phyloP scores from a whole-genome alignment of 2,888 invertebrate species.

The Agrochola lota region DNA sequence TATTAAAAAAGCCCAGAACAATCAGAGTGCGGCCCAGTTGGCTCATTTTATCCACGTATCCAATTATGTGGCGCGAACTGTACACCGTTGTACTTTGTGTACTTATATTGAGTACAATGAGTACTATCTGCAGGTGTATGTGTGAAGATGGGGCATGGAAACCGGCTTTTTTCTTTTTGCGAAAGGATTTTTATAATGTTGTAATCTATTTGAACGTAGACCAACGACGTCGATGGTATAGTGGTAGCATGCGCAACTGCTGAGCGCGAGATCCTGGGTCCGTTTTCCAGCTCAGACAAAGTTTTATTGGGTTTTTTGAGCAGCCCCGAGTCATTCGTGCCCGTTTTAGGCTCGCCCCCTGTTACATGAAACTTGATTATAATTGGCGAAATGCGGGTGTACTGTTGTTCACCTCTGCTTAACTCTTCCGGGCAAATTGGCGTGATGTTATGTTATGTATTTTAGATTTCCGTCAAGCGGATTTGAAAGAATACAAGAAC shows the following conservation, averaged over 20 bases:
- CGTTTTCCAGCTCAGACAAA: neutral
- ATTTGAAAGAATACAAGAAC: no score
- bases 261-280: neutral
- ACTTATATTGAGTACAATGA: conserved; percentile 44
- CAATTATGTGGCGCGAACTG: conserved; percentile 78
- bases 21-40: conserved; percentile 80
- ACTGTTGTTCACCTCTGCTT: no score
- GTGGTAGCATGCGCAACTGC: neutral
- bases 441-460: no score
- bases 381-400: no score
- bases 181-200: no score
- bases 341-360: neutral
- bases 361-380: neutral
- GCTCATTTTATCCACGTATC: conserved; percentile 83
- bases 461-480: no score
- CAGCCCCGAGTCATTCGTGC: neutral
- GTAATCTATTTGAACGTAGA: neutral
- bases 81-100: conserved; percentile 43
- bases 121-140: conserved; percentile 41
- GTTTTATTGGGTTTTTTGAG: neutral
- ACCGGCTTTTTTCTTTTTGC: neutral
- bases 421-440: no score
- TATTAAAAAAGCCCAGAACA: conserved; percentile 87
- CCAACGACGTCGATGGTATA: neutral
- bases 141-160: neutral